Evolutionary conservation across 2,113 vertebrate genomes (phyloP), one percentile per base, ranked within the genome.

Genomic region (Vidua chalybeata): DNA sequence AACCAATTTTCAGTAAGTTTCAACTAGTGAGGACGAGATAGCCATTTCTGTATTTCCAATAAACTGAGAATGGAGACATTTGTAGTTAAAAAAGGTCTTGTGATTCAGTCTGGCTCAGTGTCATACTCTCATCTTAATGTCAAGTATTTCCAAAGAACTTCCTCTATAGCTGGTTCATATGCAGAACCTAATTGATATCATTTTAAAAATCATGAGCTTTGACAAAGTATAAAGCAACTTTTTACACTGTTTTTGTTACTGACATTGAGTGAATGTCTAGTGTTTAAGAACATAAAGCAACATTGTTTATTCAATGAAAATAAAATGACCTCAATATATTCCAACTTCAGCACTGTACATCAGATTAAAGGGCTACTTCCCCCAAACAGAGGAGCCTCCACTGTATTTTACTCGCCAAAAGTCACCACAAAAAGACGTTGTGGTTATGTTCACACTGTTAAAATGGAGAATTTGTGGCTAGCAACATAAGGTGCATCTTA

Each of bases 81-180:
- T 59, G 71, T 69, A 91, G 66, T 59, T 83, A 79, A 87, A 93
- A 73, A 14, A 71, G 7, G 13, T 46, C 87, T 68, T 7, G 12
- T 95, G 92, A 93, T 73, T 94, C 90, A 90, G 88, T 26, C 73
- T 92, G 85, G 61, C 63, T 94, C 91, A 75, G 74, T 71, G 88
- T 89, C 94, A 95, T 27, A 80, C 68, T 73, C 30, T 37, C 67
- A 85, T 80, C 52, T 91, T 92, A 92, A 93, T 67, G 69, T 95
- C 79, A 96, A 74, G 46, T 80, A 87, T 95, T 96, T 96, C 92
- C 86, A 95, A 84, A 90, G 83, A 84, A 94, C 95, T 97, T 97
- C 96, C 92, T 89, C 69, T 89, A 94, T 26, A 81, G 43, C 24
- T 76, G n/a, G 24, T 54, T 96, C 68, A 74, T 26, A 55, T 33